Evolutionary conservation across 2,888 invertebrate genomes (phyloP).

Genomic region (Netelia inedita): DNA sequence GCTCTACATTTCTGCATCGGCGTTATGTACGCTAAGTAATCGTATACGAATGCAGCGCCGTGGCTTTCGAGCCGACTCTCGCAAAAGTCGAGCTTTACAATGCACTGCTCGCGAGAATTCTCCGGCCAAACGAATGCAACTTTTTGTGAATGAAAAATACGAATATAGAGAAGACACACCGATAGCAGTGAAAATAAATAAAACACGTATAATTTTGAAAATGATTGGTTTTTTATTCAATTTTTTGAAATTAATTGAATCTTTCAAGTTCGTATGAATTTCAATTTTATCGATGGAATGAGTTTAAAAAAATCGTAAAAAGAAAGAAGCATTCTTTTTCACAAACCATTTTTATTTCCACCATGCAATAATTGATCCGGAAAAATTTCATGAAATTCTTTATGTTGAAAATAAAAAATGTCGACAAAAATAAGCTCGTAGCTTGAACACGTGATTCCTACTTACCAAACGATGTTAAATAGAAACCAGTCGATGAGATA

Average conservation of each 20-base stretch:
- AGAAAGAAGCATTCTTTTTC: too few species aligned
- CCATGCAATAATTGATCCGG: too few species aligned
- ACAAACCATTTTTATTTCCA: too few species aligned
- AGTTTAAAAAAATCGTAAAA: too few species aligned
- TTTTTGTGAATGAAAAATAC: neutral
- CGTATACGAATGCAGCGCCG: conserved; percentile 18
- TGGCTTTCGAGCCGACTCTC: neutral
- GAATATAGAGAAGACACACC: neutral
- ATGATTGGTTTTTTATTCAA: neutral
- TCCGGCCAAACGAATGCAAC: neutral
- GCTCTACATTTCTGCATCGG: conserved; percentile 8
- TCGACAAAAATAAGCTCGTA: too few species aligned
- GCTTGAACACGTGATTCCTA: too few species aligned
- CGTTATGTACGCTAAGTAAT: conserved; percentile 44
- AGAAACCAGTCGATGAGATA: too few species aligned
- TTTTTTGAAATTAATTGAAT: neutral
- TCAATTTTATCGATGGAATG: too few species aligned
- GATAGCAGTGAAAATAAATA: neutral
- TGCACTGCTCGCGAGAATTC: neutral
- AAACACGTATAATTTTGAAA: neutral
- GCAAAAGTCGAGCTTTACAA: conserved; percentile 22
- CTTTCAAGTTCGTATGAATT: neutral
- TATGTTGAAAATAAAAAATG: too few species aligned
- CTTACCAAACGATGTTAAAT: too few species aligned
- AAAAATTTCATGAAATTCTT: too few species aligned